A percentile compares a stretch with the other conserved stretches of the same genome.
Conservation (phyloP, 2,113 vertebrate genomes). For the Daphoenositta chrysoptera region DNA sequence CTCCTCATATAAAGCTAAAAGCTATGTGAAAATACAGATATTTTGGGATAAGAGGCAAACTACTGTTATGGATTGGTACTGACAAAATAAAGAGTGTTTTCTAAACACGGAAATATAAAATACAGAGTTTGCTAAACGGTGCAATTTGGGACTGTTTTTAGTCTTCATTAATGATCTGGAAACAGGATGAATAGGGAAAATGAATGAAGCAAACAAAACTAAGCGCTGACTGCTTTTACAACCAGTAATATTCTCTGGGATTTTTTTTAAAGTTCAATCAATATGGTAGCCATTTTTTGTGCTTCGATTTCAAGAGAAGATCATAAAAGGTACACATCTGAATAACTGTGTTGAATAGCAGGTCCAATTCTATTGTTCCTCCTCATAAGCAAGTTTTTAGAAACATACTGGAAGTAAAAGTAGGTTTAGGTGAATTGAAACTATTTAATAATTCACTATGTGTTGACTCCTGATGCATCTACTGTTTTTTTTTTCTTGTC, state of each 20-base stretch:
- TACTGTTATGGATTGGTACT: not conserved
- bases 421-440: not conserved
- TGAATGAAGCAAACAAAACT: not conserved
- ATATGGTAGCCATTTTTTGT: not conserved
- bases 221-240: not conserved
- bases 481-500: not conserved
- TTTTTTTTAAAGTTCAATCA: not conserved
- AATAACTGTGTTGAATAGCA: not conserved
- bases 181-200: conserved; percentile 17
- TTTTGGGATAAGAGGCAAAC: not conserved
- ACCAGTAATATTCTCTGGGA: not conserved
- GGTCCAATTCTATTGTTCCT: not conserved
- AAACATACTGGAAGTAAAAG: not conserved
- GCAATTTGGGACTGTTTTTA: not conserved
- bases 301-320: not conserved
- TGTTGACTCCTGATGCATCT: not conserved
- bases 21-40: not conserved
- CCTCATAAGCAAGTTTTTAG: not conserved
- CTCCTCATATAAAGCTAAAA: not conserved
- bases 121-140: not conserved
- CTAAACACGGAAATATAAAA: not conserved
- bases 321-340: not conserved
- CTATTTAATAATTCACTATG: not conserved
- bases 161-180: conserved; percentile 38
- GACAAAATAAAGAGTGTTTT: conserved; percentile 23